Evolutionary conservation across 2,797 vertebrate species (phyloP).

Genomic region (Percopsis omiscomaycus): DNA sequence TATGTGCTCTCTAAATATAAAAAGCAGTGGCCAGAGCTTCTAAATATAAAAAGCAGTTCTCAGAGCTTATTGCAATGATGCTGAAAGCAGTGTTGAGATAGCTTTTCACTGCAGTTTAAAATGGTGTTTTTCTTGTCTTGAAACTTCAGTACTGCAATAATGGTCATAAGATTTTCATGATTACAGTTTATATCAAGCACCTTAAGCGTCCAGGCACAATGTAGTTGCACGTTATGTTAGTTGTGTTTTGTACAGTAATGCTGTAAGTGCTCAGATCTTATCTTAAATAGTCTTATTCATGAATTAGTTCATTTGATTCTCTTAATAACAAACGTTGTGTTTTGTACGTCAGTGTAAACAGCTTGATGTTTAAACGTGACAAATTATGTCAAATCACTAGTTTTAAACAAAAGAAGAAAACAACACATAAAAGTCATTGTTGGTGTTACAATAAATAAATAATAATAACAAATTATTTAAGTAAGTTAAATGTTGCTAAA

Average conservation of each 20-base stretch:
- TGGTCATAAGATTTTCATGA: neutral
- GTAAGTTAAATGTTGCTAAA: neutral
- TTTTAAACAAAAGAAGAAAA: conserved; percentile 20
- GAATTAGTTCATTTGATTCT: neutral
- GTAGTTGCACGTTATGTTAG: neutral
- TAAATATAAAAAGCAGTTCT: no score
- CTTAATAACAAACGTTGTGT: conserved; percentile 6
- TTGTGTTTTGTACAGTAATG: conserved; percentile 12
- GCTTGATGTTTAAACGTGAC: conserved; percentile 35
- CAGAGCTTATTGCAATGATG: conserved; percentile 25
- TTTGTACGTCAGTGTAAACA: conserved; percentile 36
- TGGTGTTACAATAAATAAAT: neutral
- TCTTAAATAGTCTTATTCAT: neutral
- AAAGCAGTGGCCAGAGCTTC: no score
- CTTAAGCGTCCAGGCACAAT: neutral
- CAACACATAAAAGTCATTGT: neutral
- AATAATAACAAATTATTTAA: neutral
- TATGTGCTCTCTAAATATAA: conserved; percentile 7
- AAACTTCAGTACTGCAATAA: no score
- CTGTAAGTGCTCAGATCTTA: conserved; percentile 13
- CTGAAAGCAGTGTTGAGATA: conserved; percentile 7
- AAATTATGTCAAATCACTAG: conserved; percentile 26
- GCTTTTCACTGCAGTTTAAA: no score
- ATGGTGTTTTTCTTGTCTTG: no score
- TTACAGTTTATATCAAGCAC: conserved; percentile 9